Conservation (phyloP, 2,113 vertebrate genomes). For the pig (Sus scrofa) region DNA sequence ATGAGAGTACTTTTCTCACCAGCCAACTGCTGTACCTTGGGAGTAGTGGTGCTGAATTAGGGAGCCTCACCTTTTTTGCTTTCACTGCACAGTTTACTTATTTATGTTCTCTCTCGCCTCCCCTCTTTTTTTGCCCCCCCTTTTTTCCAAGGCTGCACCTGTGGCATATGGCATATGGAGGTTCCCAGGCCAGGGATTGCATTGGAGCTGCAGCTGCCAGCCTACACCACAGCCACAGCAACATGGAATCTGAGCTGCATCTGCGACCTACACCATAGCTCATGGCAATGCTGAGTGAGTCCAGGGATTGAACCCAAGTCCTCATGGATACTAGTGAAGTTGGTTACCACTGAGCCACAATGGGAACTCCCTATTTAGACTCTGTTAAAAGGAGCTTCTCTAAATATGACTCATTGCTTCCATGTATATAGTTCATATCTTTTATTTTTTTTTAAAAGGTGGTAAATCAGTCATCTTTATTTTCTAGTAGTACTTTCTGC, state of each 20-base stretch:
- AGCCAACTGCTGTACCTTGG: background rate
- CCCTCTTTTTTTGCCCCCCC: no score
- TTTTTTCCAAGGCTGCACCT: no score
- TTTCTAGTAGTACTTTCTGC: background rate
- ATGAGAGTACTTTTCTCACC: background rate
- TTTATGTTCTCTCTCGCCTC: background rate
- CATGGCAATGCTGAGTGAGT: no score
- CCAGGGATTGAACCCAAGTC: no score
- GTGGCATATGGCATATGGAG: no score
- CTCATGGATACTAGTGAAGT: no score
- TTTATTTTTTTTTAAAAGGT: background rate
- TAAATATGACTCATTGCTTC: background rate
- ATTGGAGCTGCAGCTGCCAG: no score
- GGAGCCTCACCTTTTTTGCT: background rate
- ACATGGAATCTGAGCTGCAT: no score
- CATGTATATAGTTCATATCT: background rate
- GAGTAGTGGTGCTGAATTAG: background rate
- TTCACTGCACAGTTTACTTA: background rate
- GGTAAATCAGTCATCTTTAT: background rate
- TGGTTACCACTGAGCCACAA: no score
- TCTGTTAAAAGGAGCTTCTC: background rate
- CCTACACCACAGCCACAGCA: no score
- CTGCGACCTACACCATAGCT: no score
- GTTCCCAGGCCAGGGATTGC: no score
- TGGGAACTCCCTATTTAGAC: background rate